Conservation (phyloP, 1,140 invertebrate species). For the Tetramorium simillimum region DNA sequence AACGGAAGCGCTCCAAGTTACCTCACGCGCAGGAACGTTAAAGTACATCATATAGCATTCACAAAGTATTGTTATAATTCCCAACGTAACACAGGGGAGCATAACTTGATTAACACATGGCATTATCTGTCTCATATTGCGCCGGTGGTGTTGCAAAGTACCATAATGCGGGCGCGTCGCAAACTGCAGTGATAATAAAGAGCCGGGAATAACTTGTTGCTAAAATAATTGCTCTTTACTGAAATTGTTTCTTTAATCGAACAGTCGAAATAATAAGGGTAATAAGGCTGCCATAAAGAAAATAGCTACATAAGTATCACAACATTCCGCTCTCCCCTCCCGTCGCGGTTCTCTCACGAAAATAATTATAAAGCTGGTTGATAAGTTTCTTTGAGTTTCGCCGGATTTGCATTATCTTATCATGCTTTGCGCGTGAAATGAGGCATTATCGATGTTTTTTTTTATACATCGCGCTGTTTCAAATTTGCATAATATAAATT, state of each 20-base stretch:
- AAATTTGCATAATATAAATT: constrained; percentile 23
- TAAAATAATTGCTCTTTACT: not conserved
- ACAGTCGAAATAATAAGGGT: not conserved
- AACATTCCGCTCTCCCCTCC: not conserved
- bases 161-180: not conserved
- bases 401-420: not conserved
- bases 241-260: not conserved
- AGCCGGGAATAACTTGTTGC: constrained; percentile 19
- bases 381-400: not conserved
- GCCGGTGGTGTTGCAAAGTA: not conserved
- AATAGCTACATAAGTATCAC: not conserved
- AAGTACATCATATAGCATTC: constrained; percentile 17
- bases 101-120: constrained; percentile 4
- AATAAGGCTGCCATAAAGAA: not conserved
- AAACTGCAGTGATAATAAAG: not conserved
- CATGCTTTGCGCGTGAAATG: not conserved
- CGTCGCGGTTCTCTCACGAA: not conserved
- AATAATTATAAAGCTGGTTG: not conserved
- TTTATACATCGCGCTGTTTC: not conserved
- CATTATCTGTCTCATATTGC: not conserved
- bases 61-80: constrained; percentile 14
- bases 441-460: not conserved
- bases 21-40: not conserved
- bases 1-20: not conserved
- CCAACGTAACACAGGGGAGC: not conserved